These are phyloP conservation scores for Sanderia malayensis DNA, from an alignment of 30 jellyfish, hydroid and myxozoan genomes.

Conservation along the genomic window DNA sequence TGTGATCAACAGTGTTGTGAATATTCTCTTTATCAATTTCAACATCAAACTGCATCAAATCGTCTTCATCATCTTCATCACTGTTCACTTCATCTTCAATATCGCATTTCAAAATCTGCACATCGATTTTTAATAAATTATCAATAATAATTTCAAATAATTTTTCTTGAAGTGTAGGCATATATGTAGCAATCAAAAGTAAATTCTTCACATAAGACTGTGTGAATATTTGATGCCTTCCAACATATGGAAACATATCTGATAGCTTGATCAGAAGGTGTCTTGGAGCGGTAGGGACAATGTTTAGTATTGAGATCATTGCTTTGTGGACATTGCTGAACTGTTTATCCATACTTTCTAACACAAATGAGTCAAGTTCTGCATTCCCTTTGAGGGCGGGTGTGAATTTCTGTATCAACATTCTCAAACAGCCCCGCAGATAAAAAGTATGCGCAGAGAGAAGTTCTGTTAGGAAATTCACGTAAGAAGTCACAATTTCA, in stretches of 20 bases:
- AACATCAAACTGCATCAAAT: constrained; percentile 40
- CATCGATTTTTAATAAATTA: constrained; percentile 58
- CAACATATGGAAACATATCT: constrained; percentile 51
- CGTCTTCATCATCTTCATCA: constrained; percentile 34
- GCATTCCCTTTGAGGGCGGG: constrained; percentile 17
- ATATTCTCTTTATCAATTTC: constrained; percentile 37
- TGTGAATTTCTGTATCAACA: constrained; percentile 41
- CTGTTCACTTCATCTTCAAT: constrained; percentile 29
- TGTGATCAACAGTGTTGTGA: background rate
- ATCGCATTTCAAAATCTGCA: constrained; percentile 45
- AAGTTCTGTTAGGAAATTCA: constrained; percentile 38
- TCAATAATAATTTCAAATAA: constrained; percentile 44
- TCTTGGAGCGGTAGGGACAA: constrained; percentile 54
- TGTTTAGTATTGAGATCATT: constrained; percentile 11
- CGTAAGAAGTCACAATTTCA: constrained; percentile 13
- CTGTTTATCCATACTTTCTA: constrained; percentile 9
- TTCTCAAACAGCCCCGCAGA: constrained; percentile 36
- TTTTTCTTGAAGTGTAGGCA: constrained; percentile 41
- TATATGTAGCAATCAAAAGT: constrained; percentile 23
- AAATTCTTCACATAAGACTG: constrained; percentile 37
- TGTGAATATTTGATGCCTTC: constrained; percentile 28
- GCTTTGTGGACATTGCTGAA: constrained; percentile 48
- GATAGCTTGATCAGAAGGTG: constrained; percentile 12
- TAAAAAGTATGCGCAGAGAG: constrained; percentile 58
- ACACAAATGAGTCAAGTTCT: background rate